These are phyloP conservation scores for Chauna torquata DNA, from an alignment of 2,113 vertebrate species.

Conservation along the genomic window DNA sequence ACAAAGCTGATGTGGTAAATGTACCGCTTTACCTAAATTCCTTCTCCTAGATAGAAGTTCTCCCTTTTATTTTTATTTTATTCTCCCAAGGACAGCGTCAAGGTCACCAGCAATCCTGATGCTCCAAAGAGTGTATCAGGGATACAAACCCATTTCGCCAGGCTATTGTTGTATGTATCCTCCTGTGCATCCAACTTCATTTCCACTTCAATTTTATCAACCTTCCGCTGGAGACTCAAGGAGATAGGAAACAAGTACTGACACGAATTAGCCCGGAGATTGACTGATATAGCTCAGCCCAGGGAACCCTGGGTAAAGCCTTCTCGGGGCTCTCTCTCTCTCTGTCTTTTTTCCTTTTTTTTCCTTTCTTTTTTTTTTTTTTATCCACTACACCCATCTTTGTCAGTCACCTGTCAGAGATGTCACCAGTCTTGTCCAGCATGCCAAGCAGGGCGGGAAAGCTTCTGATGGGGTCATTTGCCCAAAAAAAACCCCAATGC, in stretches of 20 bases:
- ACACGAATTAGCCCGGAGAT: constrained; percentile 96
- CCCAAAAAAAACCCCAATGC: constrained; percentile 72
- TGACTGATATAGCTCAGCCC: constrained; percentile 89
- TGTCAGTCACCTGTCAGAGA: constrained; percentile 85
- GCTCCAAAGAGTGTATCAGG: constrained; percentile 77
- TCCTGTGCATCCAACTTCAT: constrained; percentile 94
- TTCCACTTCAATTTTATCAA: constrained; percentile 99
- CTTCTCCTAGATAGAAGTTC: constrained; percentile 9
- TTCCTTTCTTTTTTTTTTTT: background rate
- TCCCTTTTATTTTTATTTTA: constrained; percentile 31
- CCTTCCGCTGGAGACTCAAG: constrained; percentile 88
- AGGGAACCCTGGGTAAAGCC: constrained; percentile 82
- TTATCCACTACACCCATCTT: constrained; percentile 43
- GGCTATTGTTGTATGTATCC: constrained; percentile 82
- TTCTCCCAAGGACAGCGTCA: constrained; percentile 84
- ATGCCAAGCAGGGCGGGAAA: constrained; percentile 74
- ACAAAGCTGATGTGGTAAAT: background rate
- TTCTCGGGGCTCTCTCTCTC: constrained; percentile 62
- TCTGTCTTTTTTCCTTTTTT: background rate
- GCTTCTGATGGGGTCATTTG: constrained; percentile 87
- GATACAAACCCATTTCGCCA: constrained; percentile 81
- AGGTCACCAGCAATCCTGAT: constrained; percentile 83
- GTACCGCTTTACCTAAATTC: background rate
- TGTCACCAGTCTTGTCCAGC: constrained; percentile 74
- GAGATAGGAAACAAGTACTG: constrained; percentile 94